A percentile compares a stretch with the other conserved stretches of the same genome.
Evolutionary conservation across 2,888 invertebrate species (phyloP).

Genomic region (Torymus auratus): DNA sequence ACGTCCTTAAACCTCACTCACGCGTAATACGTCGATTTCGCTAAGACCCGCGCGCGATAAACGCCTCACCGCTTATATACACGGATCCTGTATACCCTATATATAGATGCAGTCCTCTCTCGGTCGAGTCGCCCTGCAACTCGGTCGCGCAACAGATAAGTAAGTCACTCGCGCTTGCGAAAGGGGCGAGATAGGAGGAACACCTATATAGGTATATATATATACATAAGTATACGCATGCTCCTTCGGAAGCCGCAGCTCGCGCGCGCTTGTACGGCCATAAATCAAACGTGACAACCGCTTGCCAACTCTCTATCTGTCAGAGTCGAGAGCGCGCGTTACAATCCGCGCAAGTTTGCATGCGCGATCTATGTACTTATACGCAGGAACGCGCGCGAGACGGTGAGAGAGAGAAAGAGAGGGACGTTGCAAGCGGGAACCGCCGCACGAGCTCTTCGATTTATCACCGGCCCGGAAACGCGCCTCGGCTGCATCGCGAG

Average conservation of each 20-base stretch:
- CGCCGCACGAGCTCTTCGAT: slow-evolving; percentile 29
- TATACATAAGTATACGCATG: neutral
- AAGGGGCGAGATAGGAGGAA: slow-evolving; percentile 26
- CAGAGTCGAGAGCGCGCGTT: slow-evolving; percentile 60
- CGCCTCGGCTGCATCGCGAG: too few species aligned
- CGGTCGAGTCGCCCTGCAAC: too few species aligned
- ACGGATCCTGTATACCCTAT: too few species aligned
- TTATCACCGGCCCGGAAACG: slow-evolving; percentile 17
- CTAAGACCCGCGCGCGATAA: too few species aligned
- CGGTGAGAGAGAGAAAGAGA: too few species aligned
- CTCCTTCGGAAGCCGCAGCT: slow-evolving; percentile 43
- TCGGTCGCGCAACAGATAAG: slow-evolving; percentile 53
- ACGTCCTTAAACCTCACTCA: neutral
- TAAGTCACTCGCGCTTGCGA: slow-evolving; percentile 48
- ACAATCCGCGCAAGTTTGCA: slow-evolving; percentile 57
- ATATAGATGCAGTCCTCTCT: too few species aligned
- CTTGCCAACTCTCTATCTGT: slow-evolving; percentile 64
- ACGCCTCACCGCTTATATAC: too few species aligned
- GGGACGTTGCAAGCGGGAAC: neutral
- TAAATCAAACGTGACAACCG: slow-evolving; percentile 70
- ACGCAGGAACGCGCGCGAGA: too few species aligned
- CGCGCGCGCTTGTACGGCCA: slow-evolving; percentile 56
- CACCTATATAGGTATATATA: too few species aligned
- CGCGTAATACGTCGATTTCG: neutral
- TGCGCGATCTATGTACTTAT: slow-evolving; percentile 6